These are phyloP conservation scores for Collichthys lucidus DNA, from an alignment of 2,113 vertebrate genomes.

Conservation along the genomic window DNA sequence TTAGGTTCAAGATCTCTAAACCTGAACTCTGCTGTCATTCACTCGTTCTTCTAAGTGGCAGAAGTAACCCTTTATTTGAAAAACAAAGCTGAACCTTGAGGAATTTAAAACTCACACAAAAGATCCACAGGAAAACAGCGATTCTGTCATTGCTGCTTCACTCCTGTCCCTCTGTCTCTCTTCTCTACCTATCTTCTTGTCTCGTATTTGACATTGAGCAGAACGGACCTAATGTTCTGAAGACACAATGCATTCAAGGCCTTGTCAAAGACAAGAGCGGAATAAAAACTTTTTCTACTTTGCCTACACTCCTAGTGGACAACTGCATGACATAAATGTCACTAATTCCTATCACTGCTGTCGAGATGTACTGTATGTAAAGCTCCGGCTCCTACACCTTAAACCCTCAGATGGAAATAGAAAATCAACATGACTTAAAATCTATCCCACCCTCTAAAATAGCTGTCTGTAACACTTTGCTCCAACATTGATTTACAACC, in stretches of 20 bases:
- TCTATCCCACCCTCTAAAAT: conserved; percentile 2
- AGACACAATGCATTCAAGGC: conserved; percentile 4
- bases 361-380: not conserved
- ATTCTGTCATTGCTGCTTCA: not conserved
- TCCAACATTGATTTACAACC: conserved; percentile 49
- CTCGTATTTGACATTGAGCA: conserved; percentile 29
- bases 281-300: conserved; percentile 11
- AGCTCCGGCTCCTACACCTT: not conserved
- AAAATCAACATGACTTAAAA: conserved; percentile 50
- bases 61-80: not conserved
- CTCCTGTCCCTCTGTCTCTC: not conserved
- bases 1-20: not conserved
- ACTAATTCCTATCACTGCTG: not conserved
- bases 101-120: conserved; percentile 19
- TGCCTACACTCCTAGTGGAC: not conserved
- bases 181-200: not conserved
- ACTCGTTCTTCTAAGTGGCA: not conserved
- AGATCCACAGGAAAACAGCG: not conserved
- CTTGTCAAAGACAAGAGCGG: conserved; percentile 24
- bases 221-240: not conserved
- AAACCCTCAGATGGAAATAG: not conserved
- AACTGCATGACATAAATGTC: not conserved
- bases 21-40: too few species aligned
- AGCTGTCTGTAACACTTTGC: conserved; percentile 39
- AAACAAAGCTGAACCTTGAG: conserved; percentile 13